Base-by-base conservation (phyloP, 2,113 vertebrate species). In the Megaleporinus macrocephalus region DNA sequence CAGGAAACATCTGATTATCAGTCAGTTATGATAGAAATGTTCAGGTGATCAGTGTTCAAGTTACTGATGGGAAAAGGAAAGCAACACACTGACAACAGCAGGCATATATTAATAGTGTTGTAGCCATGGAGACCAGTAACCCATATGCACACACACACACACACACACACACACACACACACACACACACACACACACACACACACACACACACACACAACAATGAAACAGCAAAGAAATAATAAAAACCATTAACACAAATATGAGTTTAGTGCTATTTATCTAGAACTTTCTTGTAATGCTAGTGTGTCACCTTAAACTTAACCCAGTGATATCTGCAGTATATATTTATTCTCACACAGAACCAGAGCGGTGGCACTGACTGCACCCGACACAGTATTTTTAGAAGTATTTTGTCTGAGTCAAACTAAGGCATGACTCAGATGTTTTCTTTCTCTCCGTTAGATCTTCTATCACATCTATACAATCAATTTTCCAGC, bases 51-150 rank as follows among this genome's bases (percentile, higher is more conserved):
- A 27, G 36, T 78, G 82, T 84, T 92, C 83, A 85, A 87, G 88
- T 89, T 90, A 88, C 86, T 88, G 86, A 83, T 86, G 86, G 9
- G 53, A 84, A 65, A 12, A 65, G 88, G 84, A 75, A 62, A 87
- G 82, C 73, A 82, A 82, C 79, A 83, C 76, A 65, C 41, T 51
- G 30, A 76, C 20, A 83, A 78, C 69, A 76, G 63, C 86, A 74
- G 70, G 75, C 78, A 29, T 75, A 82, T 77, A 91, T 89, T 86
- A 89, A 93, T 89, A 92, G 87, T 85, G 84, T 80, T 77, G 83
- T 69, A 68, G 73, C 74, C 61, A 76, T 81, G 41, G 51, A 79
- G 73, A 73, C 72, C 70, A 86, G 73, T 29, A 83, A 84, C 66
- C 30, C 29, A 73, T 76, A 84, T 76, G 86, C 85, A 84, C 80